These are phyloP conservation scores for Schizopygopsis pylzovi DNA, from an alignment of 2,797 vertebrate genomes.

Conservation along the genomic window DNA sequence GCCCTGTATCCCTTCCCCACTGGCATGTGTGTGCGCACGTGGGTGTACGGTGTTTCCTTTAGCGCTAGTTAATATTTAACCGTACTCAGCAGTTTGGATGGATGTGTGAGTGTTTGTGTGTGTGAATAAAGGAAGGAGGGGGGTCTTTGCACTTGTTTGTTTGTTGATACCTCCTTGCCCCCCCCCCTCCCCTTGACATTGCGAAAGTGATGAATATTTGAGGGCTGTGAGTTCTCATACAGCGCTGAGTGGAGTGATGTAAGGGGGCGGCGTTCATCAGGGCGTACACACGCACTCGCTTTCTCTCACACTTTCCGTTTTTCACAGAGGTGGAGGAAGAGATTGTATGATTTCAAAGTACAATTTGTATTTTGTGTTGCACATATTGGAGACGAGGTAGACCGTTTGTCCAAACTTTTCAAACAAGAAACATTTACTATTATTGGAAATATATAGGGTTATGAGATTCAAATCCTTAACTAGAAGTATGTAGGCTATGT, in stretches of 20 bases:
- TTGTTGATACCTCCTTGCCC: conserved; percentile 61
- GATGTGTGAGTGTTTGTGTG: conserved; percentile 20
- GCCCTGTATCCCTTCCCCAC: conserved; percentile 62
- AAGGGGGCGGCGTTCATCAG: conserved; percentile 25
- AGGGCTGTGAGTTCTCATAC: conserved; percentile 53
- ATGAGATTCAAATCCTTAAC: background rate
- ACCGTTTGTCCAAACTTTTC: background rate
- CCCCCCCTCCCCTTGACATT: conserved; percentile 41
- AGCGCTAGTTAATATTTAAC: conserved; percentile 77
- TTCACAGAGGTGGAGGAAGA: conserved; percentile 15
- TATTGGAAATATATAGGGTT: background rate
- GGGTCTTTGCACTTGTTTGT: conserved; percentile 61
- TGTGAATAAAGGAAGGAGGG: conserved; percentile 41
- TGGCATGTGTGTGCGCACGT: conserved; percentile 48
- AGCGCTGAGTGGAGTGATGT: conserved; percentile 46
- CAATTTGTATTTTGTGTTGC: background rate
- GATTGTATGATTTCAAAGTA: conserved; percentile 15
- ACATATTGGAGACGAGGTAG: conserved; percentile 1
- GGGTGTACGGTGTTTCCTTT: conserved; percentile 75
- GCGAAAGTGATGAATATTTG: conserved; percentile 70
- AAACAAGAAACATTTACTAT: background rate
- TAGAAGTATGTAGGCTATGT: background rate
- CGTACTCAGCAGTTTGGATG: conserved; percentile 68
- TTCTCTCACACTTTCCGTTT: conserved; percentile 11
- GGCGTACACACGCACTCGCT: background rate